phyloP scores from a whole-genome alignment of 2,113 vertebrate species.

The Rafetus swinhoei region DNA sequence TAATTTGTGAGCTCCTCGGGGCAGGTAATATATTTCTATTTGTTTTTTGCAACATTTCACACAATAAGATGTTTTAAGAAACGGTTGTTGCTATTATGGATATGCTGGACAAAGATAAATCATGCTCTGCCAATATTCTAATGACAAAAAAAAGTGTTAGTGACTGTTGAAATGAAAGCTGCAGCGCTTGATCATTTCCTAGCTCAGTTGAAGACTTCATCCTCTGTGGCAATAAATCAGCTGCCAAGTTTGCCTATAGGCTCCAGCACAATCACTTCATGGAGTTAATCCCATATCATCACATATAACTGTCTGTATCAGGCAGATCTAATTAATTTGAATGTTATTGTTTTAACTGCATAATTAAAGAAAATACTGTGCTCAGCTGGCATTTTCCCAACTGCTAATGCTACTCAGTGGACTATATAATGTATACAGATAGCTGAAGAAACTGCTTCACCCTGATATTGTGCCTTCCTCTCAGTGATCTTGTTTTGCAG shows the following conservation, averaged over 20 bases:
- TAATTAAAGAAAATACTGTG: slow-evolving; percentile 37
- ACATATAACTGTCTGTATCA: slow-evolving; percentile 12
- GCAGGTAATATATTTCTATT: not conserved
- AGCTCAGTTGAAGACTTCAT: not conserved
- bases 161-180: not conserved
- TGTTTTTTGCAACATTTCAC: slow-evolving; percentile 6
- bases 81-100: not conserved
- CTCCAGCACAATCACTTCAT: not conserved
- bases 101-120: not conserved
- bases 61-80: not conserved
- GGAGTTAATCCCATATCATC: slow-evolving; percentile 10
- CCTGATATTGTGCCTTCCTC: not conserved
- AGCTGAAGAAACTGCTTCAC: not conserved
- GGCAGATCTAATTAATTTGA: slow-evolving; percentile 32
- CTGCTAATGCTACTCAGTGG: not conserved
- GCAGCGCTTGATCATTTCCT: not conserved
- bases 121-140: not conserved
- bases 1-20: not conserved
- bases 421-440: not conserved
- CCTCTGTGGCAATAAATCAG: not conserved
- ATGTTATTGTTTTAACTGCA: slow-evolving; percentile 19
- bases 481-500: not conserved
- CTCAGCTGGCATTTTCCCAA: slow-evolving; percentile 28
- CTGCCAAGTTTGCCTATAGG: not conserved
- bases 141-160: not conserved